Percentiles rank a stretch among this genome's conserved stretches.
phyloP scores from a whole-genome alignment of 2,797 vertebrate genomes.

The Sebastes wilsoni region DNA sequence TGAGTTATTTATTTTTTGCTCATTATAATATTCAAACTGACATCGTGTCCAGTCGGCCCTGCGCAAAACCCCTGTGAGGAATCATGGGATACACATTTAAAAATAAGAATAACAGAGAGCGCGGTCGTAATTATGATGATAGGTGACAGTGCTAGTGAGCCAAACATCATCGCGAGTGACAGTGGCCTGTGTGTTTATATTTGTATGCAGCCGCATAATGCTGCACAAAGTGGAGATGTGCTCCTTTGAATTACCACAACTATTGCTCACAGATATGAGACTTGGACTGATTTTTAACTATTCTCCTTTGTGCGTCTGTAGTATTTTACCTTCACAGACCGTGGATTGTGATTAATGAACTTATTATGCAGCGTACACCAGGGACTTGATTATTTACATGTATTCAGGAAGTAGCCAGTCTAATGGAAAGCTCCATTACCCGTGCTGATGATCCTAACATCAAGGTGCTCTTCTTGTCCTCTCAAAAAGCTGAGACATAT shows the following conservation, averaged over 20 bases:
- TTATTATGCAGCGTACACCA: slow-evolving; percentile 56
- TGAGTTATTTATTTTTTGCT: slow-evolving; percentile 79
- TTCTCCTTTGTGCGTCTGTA: slow-evolving; percentile 39
- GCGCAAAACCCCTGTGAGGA: slow-evolving; percentile 69
- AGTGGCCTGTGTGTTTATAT: slow-evolving; percentile 73
- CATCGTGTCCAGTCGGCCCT: slow-evolving; percentile 79
- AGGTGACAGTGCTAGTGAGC: slow-evolving; percentile 77
- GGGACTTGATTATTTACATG: slow-evolving; percentile 72
- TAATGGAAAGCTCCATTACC: slow-evolving; percentile 63
- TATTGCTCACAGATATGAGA: slow-evolving; percentile 61
- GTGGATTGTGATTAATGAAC: slow-evolving; percentile 68
- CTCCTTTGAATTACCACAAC: slow-evolving; percentile 67
- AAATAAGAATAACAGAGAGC: slow-evolving; percentile 68
- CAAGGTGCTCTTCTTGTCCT: slow-evolving; percentile 57
- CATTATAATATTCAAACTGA: slow-evolving; percentile 84
- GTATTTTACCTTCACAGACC: slow-evolving; percentile 50
- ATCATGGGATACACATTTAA: slow-evolving; percentile 76
- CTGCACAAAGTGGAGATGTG: slow-evolving; percentile 63
- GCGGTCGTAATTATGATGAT: slow-evolving; percentile 76
- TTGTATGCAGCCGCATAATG: slow-evolving; percentile 46
- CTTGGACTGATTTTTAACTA: slow-evolving; percentile 49
- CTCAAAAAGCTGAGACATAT: slow-evolving; percentile 38
- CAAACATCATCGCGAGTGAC: slow-evolving; percentile 74
- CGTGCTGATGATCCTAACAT: slow-evolving; percentile 65
- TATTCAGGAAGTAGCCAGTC: slow-evolving; percentile 54